Conservation (phyloP, 2,113 vertebrate genomes). For the Callipepla squamata region DNA sequence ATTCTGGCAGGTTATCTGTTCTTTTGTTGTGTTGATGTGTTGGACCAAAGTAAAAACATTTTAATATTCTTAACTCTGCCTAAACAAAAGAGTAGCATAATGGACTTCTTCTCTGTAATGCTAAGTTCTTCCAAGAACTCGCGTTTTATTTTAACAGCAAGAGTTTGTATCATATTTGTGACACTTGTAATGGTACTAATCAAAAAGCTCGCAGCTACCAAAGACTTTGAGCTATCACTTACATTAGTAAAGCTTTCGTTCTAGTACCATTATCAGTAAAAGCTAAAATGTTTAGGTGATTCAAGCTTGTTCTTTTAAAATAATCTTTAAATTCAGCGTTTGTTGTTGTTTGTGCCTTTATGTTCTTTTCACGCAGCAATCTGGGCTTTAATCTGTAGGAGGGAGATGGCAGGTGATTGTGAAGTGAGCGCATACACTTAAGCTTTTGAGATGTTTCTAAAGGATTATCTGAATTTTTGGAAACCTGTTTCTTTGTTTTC, state of each 20-base stretch:
- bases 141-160: background rate
- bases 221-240: background rate
- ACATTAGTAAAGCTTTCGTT: background rate
- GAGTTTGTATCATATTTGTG: rapidly evolving
- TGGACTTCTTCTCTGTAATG: background rate
- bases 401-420: background rate
- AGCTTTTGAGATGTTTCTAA: background rate
- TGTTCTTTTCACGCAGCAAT: background rate
- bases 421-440: background rate
- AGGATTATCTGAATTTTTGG: background rate
- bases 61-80: background rate
- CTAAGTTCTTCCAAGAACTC: background rate
- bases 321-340: background rate
- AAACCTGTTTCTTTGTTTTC: background rate
- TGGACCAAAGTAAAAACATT: background rate
- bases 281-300: background rate
- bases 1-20: background rate
- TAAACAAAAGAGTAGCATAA: background rate
- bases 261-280: background rate
- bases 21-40: rapidly evolving
- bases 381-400: background rate
- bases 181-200: background rate
- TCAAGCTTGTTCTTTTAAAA: background rate
- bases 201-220: background rate
- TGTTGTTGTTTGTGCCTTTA: background rate